Conservation (phyloP, 2,888 invertebrate species). For the Eugnorisma glareosa region DNA sequence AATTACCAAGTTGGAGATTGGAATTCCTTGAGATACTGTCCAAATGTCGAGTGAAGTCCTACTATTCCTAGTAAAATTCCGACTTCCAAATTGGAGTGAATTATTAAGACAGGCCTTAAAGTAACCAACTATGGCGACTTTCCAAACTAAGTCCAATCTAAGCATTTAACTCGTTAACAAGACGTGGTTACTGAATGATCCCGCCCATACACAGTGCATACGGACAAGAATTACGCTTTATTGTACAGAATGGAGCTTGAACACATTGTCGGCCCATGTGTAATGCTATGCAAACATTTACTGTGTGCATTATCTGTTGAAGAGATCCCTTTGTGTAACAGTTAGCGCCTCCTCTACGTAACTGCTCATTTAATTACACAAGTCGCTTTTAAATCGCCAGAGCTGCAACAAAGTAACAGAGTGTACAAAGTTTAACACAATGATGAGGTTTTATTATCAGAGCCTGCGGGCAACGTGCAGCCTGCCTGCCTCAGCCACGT, state of each 20-base stretch:
- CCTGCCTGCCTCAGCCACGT: slow-evolving; percentile 29
- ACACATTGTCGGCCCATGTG: slow-evolving; percentile 34
- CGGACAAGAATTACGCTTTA: slow-evolving; percentile 36
- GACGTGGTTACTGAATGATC: slow-evolving; percentile 24
- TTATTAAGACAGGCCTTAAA: not conserved
- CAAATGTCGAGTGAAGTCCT: not conserved
- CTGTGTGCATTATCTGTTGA: slow-evolving; percentile 49
- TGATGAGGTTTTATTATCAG: slow-evolving; percentile 58
- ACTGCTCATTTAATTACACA: slow-evolving; percentile 54
- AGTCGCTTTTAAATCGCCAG: slow-evolving; percentile 54
- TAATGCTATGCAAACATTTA: slow-evolving; percentile 50
- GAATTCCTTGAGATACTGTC: not conserved
- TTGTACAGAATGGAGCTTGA: slow-evolving; percentile 42
- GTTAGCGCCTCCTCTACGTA: slow-evolving; percentile 46
- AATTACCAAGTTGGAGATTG: not conserved
- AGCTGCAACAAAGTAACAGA: slow-evolving; percentile 52
- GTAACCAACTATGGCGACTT: not conserved
- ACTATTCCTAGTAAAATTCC: not conserved
- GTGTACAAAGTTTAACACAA: slow-evolving; percentile 51
- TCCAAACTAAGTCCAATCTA: slow-evolving; percentile 31
- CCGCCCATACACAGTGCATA: slow-evolving; percentile 25
- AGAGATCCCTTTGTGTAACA: slow-evolving; percentile 52
- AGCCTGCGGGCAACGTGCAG: slow-evolving; percentile 49
- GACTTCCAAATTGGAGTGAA: not conserved
- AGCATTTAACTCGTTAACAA: slow-evolving; percentile 27